Base-by-base conservation (phyloP, 2,797 vertebrate species). In the Falco concolor region DNA sequence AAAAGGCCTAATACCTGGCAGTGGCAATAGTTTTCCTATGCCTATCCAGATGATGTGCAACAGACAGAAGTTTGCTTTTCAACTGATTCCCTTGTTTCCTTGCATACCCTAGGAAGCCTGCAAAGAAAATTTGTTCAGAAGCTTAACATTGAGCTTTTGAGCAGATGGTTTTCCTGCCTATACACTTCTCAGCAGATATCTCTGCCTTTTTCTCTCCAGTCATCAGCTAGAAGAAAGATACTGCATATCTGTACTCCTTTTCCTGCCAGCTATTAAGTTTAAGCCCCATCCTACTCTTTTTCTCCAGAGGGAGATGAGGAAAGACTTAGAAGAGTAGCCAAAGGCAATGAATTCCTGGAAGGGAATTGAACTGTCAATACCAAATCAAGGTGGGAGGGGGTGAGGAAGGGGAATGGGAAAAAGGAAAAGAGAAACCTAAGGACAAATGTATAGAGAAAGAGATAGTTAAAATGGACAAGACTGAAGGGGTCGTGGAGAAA, bases 191-290 rank as follows among this genome's bases (percentile, higher is more conserved):
- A 70, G 69, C 36, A 91, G 49, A 85, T 91, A 67, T 87, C 49
- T 87, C 59, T 59, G 80, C 16, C 25, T 92, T 85, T 70, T 87
- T 70, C 53, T 80, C 32, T 77, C 18, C 28, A 95, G 28, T 60
- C 87, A 56, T 91, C 72, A 83, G n/a, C 94, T 87, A 53, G 85
- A 85, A 77, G 23, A 70, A 92, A 89, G 79, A 85, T 85, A 87
- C n/a, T 32, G 16, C 77, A 16, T 89, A 93, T 92, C 84, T 95
- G 5, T 44, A 73, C 56, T 93, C 47, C 18, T 79, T 89, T 92
- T 68, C 72, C 79, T 89, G 56, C 4, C 32, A 85, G 64, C n/a
- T 80, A 45, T 87, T 87, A 73, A 89, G 32, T 47, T 93, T 89
- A 87, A 94, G 25, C n/a, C 25, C 22, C 59, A 40, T 94, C 34